Evolutionary conservation across 2,113 vertebrate species (phyloP).

Genomic region (Lathamus discolor): DNA sequence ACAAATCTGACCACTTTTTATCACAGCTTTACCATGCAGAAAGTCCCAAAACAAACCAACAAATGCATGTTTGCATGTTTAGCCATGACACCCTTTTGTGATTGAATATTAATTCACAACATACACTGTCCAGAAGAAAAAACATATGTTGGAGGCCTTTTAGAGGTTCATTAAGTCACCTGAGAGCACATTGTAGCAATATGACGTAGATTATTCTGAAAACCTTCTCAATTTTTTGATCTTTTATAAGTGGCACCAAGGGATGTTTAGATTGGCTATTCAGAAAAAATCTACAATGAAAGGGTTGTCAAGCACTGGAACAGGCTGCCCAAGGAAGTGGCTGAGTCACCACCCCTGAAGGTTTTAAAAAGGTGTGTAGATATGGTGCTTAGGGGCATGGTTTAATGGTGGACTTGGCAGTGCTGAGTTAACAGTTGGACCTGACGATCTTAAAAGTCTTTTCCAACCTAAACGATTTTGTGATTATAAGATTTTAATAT

Average conservation of each 20-base stretch:
- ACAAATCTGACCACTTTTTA: neutral
- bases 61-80: neutral
- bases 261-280: neutral
- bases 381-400: neutral
- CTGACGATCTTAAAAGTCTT: neutral
- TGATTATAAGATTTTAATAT: neutral
- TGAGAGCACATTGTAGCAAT: neutral
- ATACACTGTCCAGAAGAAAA: neutral
- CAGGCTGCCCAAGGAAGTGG: neutral
- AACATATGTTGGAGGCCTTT: neutral
- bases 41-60: neutral
- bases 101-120: neutral
- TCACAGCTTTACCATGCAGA: neutral
- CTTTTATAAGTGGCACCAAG: neutral
- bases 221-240: neutral
- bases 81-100: neutral
- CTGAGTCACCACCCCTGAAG: neutral
- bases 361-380: neutral
- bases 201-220: neutral
- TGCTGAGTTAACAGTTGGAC: neutral
- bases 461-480: neutral
- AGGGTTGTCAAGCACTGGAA: neutral
- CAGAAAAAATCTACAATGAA: neutral
- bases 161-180: neutral
- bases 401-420: neutral